Conservation (phyloP, 2,113 vertebrate species). For the Calcarius ornatus region DNA sequence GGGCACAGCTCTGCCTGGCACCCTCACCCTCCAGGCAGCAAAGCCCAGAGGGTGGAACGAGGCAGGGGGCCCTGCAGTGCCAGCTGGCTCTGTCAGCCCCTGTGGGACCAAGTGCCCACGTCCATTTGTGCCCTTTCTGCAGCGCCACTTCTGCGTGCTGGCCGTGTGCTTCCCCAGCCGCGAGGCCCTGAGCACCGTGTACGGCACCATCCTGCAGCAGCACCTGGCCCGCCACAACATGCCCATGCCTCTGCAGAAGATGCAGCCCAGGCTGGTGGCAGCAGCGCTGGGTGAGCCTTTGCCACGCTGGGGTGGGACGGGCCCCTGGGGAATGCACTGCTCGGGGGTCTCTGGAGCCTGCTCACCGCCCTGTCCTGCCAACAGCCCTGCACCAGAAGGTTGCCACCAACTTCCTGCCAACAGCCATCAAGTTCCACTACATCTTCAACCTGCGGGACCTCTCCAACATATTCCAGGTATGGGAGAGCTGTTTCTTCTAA, state of each 20-base stretch:
- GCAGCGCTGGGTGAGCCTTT: slow-evolving; percentile 68
- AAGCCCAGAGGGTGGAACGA: neutral
- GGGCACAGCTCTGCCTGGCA: fast-evolving
- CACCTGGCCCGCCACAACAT: slow-evolving; percentile 51
- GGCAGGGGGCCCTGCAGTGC: neutral
- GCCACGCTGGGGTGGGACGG: fast-evolving
- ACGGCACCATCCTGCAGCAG: slow-evolving; percentile 69
- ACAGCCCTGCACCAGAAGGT: slow-evolving; percentile 78
- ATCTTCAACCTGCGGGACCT: slow-evolving; percentile 79
- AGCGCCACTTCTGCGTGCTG: slow-evolving; percentile 77
- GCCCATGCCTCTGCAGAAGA: neutral
- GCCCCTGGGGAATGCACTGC: fast-evolving
- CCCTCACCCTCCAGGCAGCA: fast-evolving
- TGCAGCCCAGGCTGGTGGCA: slow-evolving; percentile 62
- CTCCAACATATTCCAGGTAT: slow-evolving; percentile 79
- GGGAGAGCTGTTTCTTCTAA: neutral
- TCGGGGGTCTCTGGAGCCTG: fast-evolving
- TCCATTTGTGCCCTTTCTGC: neutral
- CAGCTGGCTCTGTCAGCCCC: neutral
- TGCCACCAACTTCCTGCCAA: slow-evolving; percentile 65
- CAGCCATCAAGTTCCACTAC: slow-evolving; percentile 80
- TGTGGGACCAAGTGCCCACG: fast-evolving
- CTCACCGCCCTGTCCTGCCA: neutral
- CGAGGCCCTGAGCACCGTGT: slow-evolving; percentile 71
- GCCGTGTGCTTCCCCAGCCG: slow-evolving; percentile 72